A percentile compares a stretch with the other conserved stretches of the same genome.
phyloP scores from a whole-genome alignment of 2,113 vertebrate genomes.

The Notarius quadriscutis region DNA sequence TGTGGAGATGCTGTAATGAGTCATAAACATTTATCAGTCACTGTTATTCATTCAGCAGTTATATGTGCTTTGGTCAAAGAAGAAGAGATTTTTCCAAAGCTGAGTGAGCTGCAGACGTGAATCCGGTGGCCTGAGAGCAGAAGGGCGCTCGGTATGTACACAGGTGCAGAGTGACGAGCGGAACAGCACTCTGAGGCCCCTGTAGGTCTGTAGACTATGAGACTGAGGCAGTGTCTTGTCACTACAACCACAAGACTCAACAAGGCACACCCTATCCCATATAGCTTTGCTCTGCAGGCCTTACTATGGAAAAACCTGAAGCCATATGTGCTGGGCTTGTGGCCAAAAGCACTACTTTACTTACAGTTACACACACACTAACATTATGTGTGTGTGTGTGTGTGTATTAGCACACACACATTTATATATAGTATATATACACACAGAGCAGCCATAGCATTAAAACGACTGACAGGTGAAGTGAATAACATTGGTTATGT shows the following conservation, averaged over 20 bases:
- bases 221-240: conserved; percentile 49
- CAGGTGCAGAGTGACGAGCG: conserved; percentile 26
- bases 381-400: too few species aligned
- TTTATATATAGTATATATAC: too few species aligned
- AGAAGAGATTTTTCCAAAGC: background rate
- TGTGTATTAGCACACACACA: too few species aligned
- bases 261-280: conserved; percentile 71
- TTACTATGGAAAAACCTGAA: conserved; percentile 66
- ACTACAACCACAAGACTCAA: conserved; percentile 66
- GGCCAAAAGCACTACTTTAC: conserved; percentile 47
- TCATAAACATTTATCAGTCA: background rate
- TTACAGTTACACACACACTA: background rate
- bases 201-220: background rate
- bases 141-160: background rate
- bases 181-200: background rate
- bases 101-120: background rate
- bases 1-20: background rate
- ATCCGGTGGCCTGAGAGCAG: background rate
- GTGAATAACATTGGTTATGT: too few species aligned
- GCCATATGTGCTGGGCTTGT: conserved; percentile 44
- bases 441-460: too few species aligned
- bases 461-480: too few species aligned
- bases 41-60: background rate
- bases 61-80: background rate
- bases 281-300: conserved; percentile 63